Evolutionary conservation across 2,797 vertebrate genomes (phyloP), one percentile per base, ranked within the genome.

Genomic region (Scleropages formosus): DNA sequence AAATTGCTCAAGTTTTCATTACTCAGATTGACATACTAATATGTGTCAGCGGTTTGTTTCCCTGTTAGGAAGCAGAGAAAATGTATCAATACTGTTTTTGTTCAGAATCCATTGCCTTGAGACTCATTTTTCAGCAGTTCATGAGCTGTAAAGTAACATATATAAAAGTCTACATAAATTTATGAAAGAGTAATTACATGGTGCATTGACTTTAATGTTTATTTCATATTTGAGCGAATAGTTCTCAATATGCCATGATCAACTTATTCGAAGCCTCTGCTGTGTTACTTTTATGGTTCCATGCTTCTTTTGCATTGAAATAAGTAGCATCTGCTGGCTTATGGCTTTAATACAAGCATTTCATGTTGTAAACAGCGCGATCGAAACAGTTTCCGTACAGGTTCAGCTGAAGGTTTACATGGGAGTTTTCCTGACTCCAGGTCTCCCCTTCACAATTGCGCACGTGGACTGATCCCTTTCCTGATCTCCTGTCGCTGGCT

Each of bases 191-290:
- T 68, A 85, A 90, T 92, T 89, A 90, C 87, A 91, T 84, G 89
- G 84, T 74, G 86, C 89, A 88, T 90, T 90, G 85, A 81, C 84
- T 89, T 89, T 89, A 87, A 91, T 78, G 84, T 76, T 86, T 85
- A 87, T 89, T 83, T 89, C 89, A 85, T 73, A 80, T 31, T 39
- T 60, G 81, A 86, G 87, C 86, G 82, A 85, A 86, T 88, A 85
- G 82, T 85, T 85, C 80, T 78, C 78, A 72, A 73, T 86, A 81
- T 80, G 74, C 85, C 80, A 85, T 84, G 70, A 80, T 84, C 76
- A 84, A 83, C 78, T 82, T 82, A 75, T 81, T 83, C 74, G 79
- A 84, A 81, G 77, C 81, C 80, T 80, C 82, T 84, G 83, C 83
- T 85, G 77, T 86, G 77, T 49, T 85, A 81, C 80, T 78, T 85